Evolutionary conservation across 1,140 invertebrate genomes (phyloP).

Genomic region (Sitophilus oryzae): DNA sequence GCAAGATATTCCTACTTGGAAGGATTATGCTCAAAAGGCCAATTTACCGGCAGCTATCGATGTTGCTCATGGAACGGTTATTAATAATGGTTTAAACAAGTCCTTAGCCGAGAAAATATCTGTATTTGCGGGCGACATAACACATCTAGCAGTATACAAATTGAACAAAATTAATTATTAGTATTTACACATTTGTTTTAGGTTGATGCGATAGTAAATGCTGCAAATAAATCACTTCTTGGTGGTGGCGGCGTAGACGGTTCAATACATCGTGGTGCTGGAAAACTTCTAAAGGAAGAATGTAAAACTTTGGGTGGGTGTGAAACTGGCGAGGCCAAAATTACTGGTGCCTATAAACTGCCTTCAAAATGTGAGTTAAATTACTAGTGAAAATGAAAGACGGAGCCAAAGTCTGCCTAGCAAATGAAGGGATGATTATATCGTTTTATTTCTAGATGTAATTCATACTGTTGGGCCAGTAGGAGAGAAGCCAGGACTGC

Average conservation of each 20-base stretch:
- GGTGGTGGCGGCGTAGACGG: conserved; percentile 88
- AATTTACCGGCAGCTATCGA: conserved; percentile 39
- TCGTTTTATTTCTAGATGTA: conserved; percentile 56
- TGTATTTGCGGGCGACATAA: conserved; percentile 79
- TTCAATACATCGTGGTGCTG: conserved; percentile 77
- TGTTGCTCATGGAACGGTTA: conserved; percentile 41
- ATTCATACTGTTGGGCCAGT: conserved; percentile 79
- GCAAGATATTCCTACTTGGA: conserved; percentile 57
- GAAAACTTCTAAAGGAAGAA: conserved; percentile 60
- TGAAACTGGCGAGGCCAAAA: conserved; percentile 70
- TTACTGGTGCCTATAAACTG: conserved; percentile 71
- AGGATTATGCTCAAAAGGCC: conserved; percentile 47
- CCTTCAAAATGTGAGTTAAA: conserved; percentile 64
- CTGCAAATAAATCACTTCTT: conserved; percentile 71
- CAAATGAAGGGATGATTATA: neutral
- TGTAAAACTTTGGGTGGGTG: conserved; percentile 68
- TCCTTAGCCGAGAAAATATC: conserved; percentile 57
- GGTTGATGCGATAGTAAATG: conserved; percentile 90
- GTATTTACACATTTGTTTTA: conserved; percentile 33
- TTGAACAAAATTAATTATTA: conserved; percentile 14
- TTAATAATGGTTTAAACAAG: conserved; percentile 45
- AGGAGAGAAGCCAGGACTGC: conserved; percentile 59
- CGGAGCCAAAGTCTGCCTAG: neutral
- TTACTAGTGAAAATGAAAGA: neutral
- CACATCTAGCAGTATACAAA: conserved; percentile 59